A percentile compares a stretch with the other conserved stretches of the same genome.
Evolutionary conservation across 2,888 invertebrate genomes (phyloP).

Genomic region (Leuctra nigra): DNA sequence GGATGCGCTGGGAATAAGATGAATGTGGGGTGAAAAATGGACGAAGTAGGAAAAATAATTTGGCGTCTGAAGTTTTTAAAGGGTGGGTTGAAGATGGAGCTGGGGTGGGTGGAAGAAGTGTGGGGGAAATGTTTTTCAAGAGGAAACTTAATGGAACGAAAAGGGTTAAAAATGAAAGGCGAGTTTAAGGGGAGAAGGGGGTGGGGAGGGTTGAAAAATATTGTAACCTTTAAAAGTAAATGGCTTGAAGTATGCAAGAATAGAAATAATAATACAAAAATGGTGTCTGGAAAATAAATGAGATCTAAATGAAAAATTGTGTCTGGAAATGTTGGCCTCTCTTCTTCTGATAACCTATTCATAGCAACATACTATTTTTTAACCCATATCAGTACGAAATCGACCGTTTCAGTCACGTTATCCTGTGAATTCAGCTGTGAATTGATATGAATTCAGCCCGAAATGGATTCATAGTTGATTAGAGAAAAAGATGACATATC

Average conservation of each 20-base stretch:
- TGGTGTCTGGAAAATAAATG: too few relatives aligned
- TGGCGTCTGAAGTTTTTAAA: slow-evolving; percentile 19
- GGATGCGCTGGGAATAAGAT: slow-evolving; percentile 17
- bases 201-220: slow-evolving; percentile 9
- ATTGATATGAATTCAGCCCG: too few relatives aligned
- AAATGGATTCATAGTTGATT: too few relatives aligned
- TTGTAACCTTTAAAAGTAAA: slow-evolving; percentile 16
- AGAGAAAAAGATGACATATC: too few relatives aligned
- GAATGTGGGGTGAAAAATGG: slow-evolving; percentile 19
- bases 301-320: too few relatives aligned
- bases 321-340: too few relatives aligned
- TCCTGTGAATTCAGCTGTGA: too few relatives aligned
- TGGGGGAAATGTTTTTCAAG: slow-evolving; percentile 15
- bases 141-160: slow-evolving; percentile 19
- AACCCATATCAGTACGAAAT: too few relatives aligned
- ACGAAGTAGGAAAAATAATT: slow-evolving; percentile 19
- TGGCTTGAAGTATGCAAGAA: slow-evolving; percentile 6
- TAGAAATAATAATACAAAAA: too few relatives aligned
- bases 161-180: slow-evolving; percentile 18
- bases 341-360: too few relatives aligned
- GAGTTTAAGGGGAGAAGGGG: slow-evolving; percentile 5
- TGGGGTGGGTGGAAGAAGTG: neutral
- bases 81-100: slow-evolving; percentile 10
- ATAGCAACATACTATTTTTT: too few relatives aligned
- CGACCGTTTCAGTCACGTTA: too few relatives aligned